phyloP scores from a whole-genome alignment of 2,113 vertebrate species.

The Anas platyrhynchos region DNA sequence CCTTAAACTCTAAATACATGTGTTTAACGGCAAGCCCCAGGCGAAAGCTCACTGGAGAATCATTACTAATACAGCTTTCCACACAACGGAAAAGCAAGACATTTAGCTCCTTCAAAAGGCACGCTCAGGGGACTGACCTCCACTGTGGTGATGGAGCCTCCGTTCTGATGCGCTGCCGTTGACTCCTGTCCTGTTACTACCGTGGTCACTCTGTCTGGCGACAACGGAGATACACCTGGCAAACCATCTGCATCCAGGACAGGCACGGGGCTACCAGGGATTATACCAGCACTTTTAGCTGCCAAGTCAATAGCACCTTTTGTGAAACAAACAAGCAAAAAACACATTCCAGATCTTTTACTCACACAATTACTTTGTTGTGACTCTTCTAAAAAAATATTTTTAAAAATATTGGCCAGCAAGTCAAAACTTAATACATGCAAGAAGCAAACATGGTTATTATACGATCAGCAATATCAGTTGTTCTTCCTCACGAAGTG shows the following conservation, averaged over 20 bases:
- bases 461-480: background rate
- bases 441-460: background rate
- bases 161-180: constrained; percentile 74
- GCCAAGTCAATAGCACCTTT: constrained; percentile 94
- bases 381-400: background rate
- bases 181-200: constrained; percentile 62
- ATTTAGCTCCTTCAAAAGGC: background rate
- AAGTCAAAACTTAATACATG: background rate
- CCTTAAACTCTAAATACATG: background rate
- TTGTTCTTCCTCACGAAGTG: background rate
- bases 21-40: background rate
- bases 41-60: background rate
- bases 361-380: background rate
- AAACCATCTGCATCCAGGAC: constrained; percentile 79
- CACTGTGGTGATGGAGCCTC: constrained; percentile 38
- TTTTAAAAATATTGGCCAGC: background rate
- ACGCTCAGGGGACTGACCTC: constrained; percentile 50
- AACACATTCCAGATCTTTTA: background rate
- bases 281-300: constrained; percentile 95
- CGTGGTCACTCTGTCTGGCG: constrained; percentile 65
- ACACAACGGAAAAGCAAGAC: background rate
- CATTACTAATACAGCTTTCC: background rate
- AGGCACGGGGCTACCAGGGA: constrained; percentile 86
- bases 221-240: constrained; percentile 72
- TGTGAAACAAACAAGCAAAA: background rate